These are phyloP conservation scores for Leucopternis melanops DNA, from an alignment of 2,113 vertebrate genomes.

Conservation along the genomic window DNA sequence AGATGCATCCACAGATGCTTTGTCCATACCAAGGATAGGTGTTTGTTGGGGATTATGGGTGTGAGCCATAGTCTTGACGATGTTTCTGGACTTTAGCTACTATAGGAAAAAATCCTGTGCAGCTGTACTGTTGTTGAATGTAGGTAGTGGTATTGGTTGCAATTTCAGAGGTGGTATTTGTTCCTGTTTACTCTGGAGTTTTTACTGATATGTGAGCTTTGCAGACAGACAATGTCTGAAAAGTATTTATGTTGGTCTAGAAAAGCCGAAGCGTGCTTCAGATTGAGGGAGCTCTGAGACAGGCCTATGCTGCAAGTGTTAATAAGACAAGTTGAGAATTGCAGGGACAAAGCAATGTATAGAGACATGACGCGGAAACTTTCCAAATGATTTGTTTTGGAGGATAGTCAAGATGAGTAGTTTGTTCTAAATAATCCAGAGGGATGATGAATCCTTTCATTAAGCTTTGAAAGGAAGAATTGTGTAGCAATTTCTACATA, in stretches of 20 bases:
- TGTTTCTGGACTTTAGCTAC: neutral
- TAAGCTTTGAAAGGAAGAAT: neutral
- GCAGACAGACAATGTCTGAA: neutral
- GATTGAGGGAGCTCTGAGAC: neutral
- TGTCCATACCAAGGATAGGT: neutral
- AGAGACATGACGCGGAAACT: neutral
- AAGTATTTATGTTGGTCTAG: neutral
- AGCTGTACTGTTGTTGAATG: neutral
- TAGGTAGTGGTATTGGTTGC: neutral
- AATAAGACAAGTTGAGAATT: neutral
- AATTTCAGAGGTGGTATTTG: neutral
- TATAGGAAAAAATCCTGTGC: neutral
- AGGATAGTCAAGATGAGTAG: neutral
- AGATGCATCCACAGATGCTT: neutral
- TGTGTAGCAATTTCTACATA: neutral
- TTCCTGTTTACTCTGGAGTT: neutral
- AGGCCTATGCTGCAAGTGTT: neutral
- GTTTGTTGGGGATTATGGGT: neutral
- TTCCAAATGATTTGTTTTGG: neutral
- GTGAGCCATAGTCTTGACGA: neutral
- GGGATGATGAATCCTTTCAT: neutral
- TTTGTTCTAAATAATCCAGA: neutral
- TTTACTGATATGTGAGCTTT: neutral
- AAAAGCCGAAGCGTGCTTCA: neutral
- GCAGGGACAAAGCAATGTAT: neutral